Percentiles rank a stretch among this genome's conserved stretches.
These are phyloP conservation scores for Sphaeramia orbicularis DNA, from an alignment of 2,797 vertebrate genomes.

Conservation along the genomic window DNA sequence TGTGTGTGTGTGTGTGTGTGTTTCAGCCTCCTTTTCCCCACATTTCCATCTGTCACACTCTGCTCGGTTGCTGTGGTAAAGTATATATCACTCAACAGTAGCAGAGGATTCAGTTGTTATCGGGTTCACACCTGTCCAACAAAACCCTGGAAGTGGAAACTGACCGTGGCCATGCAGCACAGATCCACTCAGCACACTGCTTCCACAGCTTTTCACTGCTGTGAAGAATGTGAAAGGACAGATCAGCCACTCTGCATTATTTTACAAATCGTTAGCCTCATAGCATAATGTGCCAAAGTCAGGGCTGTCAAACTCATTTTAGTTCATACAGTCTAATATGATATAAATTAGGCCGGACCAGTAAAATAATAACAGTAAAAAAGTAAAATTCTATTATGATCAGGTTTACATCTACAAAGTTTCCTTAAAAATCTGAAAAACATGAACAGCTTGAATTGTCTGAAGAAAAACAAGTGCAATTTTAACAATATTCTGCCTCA, in stretches of 20 bases:
- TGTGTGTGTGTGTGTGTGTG: slow-evolving; percentile 35
- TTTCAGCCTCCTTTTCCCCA: slow-evolving; percentile 53
- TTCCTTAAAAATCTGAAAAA: too few species aligned
- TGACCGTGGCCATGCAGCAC: slow-evolving; percentile 26
- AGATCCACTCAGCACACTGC: slow-evolving; percentile 38
- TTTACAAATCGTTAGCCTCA: too few species aligned
- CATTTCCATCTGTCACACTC: slow-evolving; percentile 74
- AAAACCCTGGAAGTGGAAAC: slow-evolving; percentile 41
- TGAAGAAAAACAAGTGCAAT: too few species aligned
- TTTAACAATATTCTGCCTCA: too few species aligned
- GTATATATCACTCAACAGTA: slow-evolving; percentile 53
- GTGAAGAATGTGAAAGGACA: not conserved
- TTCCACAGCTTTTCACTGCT: slow-evolving; percentile 6
- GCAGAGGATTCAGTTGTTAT: slow-evolving; percentile 57
- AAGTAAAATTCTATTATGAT: too few species aligned
- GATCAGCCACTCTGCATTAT: slow-evolving; percentile 12
- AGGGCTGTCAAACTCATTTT: too few species aligned
- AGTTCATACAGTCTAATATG: too few species aligned
- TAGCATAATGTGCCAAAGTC: too few species aligned
- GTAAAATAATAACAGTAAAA: too few species aligned
- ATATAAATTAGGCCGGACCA: too few species aligned
- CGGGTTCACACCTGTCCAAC: slow-evolving; percentile 58
- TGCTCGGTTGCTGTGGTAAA: slow-evolving; percentile 46
- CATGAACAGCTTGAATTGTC: too few species aligned
- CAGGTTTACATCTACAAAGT: too few species aligned